Evolutionary conservation across 1,140 invertebrate species (phyloP).

Genomic region (Anadara kagoshimensis): DNA sequence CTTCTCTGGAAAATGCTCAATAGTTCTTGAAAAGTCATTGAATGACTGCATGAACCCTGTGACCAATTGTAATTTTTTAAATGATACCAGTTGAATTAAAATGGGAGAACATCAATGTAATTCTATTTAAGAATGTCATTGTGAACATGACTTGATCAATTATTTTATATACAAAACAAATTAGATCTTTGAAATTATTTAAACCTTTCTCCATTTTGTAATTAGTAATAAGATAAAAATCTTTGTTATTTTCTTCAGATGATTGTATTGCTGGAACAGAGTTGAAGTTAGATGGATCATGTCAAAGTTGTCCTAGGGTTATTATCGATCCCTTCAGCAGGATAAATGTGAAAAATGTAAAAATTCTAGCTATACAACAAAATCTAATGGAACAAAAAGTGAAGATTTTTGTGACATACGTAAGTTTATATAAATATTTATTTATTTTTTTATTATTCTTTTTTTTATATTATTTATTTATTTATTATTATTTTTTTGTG

Average conservation of each 20-base stretch:
- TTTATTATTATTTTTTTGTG: no score
- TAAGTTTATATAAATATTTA: no score
- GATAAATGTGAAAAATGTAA: conserved; percentile 5
- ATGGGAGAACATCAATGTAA: neutral
- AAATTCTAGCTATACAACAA: conserved; percentile 1
- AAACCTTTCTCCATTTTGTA: neutral
- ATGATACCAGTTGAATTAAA: neutral
- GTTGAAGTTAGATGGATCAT: conserved; percentile 10
- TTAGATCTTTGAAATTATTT: neutral
- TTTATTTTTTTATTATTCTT: no score
- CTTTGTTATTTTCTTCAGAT: neutral
- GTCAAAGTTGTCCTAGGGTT: conserved; percentile 10
- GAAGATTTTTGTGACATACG: conserved; percentile 5
- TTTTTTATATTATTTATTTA: no score
- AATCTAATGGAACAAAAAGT: neutral
- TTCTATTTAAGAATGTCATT: neutral
- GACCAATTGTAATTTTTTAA: neutral
- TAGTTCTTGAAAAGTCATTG: no score
- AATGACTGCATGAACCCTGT: neutral
- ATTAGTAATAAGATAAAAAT: neutral
- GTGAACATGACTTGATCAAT: neutral
- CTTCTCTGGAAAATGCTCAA: no score
- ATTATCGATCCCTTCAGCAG: conserved; percentile 12
- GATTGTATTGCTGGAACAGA: conserved; percentile 25
- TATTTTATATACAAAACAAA: neutral